Percentiles rank a stretch among this genome's conserved stretches.
Evolutionary conservation across 2,113 vertebrate species (phyloP).

Genomic region (Xyliphius kryptos): DNA sequence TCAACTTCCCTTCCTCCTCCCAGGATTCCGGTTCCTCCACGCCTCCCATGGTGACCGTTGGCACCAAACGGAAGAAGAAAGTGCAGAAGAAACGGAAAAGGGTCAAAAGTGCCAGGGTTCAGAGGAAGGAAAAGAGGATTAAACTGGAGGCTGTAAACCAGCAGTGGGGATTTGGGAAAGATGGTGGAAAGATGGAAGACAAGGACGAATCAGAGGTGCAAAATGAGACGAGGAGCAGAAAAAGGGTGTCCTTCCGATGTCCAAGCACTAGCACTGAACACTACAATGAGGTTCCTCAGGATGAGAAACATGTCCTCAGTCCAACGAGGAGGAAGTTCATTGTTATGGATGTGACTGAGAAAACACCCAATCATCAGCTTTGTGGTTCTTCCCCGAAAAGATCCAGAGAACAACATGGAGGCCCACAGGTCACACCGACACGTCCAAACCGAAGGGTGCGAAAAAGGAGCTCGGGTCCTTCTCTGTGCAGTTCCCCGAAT

Average conservation of each 20-base stretch:
- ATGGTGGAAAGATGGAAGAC: conserved; percentile 19
- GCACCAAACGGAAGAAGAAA: conserved; percentile 25
- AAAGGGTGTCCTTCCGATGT: conserved; percentile 67
- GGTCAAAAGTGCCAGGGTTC: conserved; percentile 34
- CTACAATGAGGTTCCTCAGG: too few relatives aligned
- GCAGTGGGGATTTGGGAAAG: conserved; percentile 60
- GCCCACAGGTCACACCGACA: conserved; percentile 54
- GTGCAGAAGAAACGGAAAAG: conserved; percentile 39
- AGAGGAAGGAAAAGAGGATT: conserved; percentile 54
- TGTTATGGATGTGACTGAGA: too few relatives aligned
- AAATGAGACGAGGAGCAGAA: conserved; percentile 43
- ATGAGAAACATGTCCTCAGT: too few relatives aligned
- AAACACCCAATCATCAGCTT: too few relatives aligned
- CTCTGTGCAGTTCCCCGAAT: conserved; percentile 16
- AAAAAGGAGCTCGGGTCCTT: conserved; percentile 37
- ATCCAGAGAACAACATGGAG: conserved; percentile 3
- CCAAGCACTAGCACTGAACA: too few relatives aligned
- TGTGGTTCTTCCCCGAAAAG: too few relatives aligned
- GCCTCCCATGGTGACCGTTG: conserved; percentile 29
- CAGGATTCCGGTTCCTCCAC: conserved; percentile 58
- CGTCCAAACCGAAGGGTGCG: conserved; percentile 44
- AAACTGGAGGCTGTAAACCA: conserved; percentile 69
- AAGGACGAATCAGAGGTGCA: conserved; percentile 10
- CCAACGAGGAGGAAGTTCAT: too few relatives aligned
- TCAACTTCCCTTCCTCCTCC: conserved; percentile 70